These are phyloP conservation scores for Chloroceryle inda DNA, from an alignment of 2,797 vertebrate genomes.

Conservation along the genomic window DNA sequence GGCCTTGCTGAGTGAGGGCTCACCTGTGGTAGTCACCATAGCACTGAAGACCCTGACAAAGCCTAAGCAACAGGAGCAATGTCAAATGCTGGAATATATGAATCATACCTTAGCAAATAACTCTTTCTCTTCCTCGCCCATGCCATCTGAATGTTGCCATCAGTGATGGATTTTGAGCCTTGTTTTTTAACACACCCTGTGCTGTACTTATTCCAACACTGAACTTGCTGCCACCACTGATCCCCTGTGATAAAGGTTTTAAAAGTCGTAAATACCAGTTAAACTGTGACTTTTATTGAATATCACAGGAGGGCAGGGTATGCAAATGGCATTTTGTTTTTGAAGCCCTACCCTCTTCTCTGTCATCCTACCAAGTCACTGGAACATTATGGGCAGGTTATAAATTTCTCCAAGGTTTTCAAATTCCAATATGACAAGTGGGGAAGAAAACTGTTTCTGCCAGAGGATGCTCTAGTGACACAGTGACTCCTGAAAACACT, in stretches of 20 bases:
- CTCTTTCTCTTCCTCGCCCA: background rate
- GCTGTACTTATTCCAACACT: background rate
- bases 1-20: background rate
- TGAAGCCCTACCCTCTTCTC: background rate
- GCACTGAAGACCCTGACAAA: background rate
- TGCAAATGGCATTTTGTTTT: background rate
- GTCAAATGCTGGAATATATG: background rate
- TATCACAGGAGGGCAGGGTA: background rate
- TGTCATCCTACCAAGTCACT: background rate
- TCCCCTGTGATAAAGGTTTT: background rate
- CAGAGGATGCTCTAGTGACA: background rate
- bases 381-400: background rate
- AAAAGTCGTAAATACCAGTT: background rate
- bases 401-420: background rate
- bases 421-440: background rate
- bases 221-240: background rate
- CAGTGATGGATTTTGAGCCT: background rate
- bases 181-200: background rate
- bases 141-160: background rate
- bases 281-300: background rate
- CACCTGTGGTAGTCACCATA: background rate
- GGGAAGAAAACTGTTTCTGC: background rate
- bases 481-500: background rate
- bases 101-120: background rate
- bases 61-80: rapidly evolving